Evolutionary conservation across 2,888 invertebrate species (phyloP).

Genomic region (Oasisia sp.): DNA sequence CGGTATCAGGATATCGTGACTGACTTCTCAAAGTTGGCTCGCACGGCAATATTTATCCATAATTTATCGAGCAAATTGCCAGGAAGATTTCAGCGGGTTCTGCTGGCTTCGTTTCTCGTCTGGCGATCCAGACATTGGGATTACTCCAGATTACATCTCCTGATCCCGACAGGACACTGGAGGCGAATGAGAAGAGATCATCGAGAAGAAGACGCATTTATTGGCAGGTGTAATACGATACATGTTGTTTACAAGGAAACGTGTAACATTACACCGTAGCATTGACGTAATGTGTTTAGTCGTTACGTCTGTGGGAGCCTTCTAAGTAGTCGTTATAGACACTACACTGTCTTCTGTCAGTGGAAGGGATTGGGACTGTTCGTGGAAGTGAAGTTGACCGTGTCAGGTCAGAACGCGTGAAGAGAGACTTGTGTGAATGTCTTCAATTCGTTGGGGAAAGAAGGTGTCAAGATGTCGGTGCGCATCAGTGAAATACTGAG

Average conservation of each 20-base stretch:
- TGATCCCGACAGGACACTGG: not conserved
- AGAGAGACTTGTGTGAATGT: not conserved
- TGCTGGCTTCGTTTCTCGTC: not conserved
- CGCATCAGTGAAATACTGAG: not conserved
- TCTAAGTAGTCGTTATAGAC: not conserved
- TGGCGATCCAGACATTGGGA: not conserved
- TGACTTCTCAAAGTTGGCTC: not conserved
- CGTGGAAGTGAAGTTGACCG: not conserved
- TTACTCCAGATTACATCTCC: not conserved
- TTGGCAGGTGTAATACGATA: not conserved
- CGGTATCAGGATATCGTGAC: not conserved
- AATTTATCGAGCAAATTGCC: not conserved
- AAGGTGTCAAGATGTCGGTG: not conserved
- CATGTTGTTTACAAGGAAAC: not conserved
- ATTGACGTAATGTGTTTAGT: not conserved
- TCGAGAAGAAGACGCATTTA: not conserved
- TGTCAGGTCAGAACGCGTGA: not conserved
- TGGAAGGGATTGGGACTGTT: not conserved
- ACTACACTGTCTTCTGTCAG: not conserved
- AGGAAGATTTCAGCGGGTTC: not conserved
- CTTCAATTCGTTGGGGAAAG: not conserved
- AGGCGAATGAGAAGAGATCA: not conserved
- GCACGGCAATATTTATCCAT: too few species aligned
- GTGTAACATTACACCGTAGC: constrained; percentile 5
- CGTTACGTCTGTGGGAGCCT: not conserved